Evolutionary conservation across 2,888 invertebrate species (phyloP), one percentile per base, ranked within the genome.

Genomic region (Caradrina clavipalpis): DNA sequence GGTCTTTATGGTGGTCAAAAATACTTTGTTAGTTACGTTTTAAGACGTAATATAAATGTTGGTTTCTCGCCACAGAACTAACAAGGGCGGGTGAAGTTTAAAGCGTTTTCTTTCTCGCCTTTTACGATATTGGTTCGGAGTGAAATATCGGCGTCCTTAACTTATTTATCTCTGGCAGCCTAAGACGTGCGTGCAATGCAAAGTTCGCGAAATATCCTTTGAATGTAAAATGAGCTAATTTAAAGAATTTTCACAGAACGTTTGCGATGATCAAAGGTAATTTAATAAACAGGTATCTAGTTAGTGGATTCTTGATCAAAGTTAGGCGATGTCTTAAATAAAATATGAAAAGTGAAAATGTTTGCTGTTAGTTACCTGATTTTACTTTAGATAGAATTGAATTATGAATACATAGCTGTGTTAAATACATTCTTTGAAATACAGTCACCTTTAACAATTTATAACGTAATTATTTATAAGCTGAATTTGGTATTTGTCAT

Each of bases 101-200:
- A 88, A 89, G 82, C 87, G 86, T 78, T 87, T 86, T 87, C 82
- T 87, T 88, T 87, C 87, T 84, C 84, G 87, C 88, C 88, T 89
- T 90, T 93, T 89, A 92, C 89, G 91, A 90, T 92, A 94, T 94
- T 93, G 93, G 92, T 89, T 91, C 82, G 82, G 91, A 93, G 92
- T 93, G 91, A 93, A 93, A 92, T 92, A 93, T 92, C 88, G 90
- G 83, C 85, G 80, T 88, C 84, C 87, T 89, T 90, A 90, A 91
- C 93, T 91, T 93, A 93, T 93, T 93, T 93, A 93, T 93, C 91
- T 91, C 86, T 85, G 85, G 87, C 87, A 89, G 88, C 87, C 85
- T 84, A 70, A 80, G 86, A 93, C 93, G 93, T 93, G 93, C 88
- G 87, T 85, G 88, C 86, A 91, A 92, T 93, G 89, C 86, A 87